These are phyloP conservation scores for Prosapia bicincta DNA, from an alignment of 2,888 invertebrate genomes.

Conservation along the genomic window DNA sequence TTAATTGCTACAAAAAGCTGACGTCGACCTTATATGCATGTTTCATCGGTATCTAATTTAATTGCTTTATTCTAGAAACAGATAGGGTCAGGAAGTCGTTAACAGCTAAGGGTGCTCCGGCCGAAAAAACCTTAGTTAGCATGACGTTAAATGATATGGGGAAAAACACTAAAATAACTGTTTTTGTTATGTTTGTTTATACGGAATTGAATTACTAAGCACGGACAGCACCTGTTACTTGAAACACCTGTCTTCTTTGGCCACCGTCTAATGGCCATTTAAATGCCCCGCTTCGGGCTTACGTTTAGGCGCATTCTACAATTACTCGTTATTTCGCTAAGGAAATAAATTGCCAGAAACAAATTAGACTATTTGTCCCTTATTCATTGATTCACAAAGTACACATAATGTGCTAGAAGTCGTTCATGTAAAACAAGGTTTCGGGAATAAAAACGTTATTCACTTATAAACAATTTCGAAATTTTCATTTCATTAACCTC, in stretches of 20 bases:
- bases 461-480: too few species aligned
- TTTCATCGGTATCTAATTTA: neutral
- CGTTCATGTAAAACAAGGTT: too few species aligned
- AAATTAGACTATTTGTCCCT: too few species aligned
- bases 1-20: neutral
- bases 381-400: too few species aligned
- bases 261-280: neutral
- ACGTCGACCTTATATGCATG: neutral
- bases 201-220: neutral
- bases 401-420: too few species aligned
- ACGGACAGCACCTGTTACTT: neutral
- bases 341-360: too few species aligned
- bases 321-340: too few species aligned
- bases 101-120: neutral
- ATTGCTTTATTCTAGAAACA: neutral
- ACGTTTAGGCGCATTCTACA: too few species aligned
- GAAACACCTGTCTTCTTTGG: neutral
- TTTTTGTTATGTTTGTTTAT: neutral
- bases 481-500: too few species aligned
- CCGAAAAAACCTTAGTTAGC: neutral
- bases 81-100: neutral
- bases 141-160: neutral
- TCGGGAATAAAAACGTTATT: too few species aligned
- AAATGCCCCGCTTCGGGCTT: too few species aligned
- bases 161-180: neutral